Evolutionary conservation across 2,797 vertebrate genomes (phyloP).

Genomic region (Myotis pilosus): DNA sequence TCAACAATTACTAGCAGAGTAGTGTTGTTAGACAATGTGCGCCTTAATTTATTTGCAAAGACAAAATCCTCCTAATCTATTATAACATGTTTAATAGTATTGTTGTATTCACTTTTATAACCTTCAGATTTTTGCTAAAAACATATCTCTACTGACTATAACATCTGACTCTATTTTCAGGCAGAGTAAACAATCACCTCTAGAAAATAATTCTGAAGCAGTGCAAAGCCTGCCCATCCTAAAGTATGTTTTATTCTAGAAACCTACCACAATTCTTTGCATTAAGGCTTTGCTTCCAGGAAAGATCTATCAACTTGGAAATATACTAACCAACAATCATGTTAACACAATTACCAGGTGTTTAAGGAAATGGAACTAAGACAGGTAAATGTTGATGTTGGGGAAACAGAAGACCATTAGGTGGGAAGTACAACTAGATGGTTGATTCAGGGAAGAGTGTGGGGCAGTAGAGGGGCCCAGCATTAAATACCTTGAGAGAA

Average conservation of each 20-base stretch:
- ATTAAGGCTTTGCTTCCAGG: constrained; percentile 16
- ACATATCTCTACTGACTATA: not conserved
- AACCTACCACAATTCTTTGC: not conserved
- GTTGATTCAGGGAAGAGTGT: not conserved
- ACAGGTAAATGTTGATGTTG: not conserved
- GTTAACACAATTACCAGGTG: not conserved
- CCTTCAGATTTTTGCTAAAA: constrained; percentile 10
- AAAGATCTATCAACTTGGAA: not conserved
- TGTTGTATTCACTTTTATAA: not conserved
- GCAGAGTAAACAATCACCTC: not conserved
- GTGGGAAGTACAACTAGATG: not conserved
- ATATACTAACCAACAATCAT: not conserved
- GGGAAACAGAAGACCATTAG: not conserved
- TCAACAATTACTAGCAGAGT: not conserved
- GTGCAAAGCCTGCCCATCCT: not conserved
- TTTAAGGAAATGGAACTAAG: not conserved
- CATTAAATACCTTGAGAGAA: not conserved
- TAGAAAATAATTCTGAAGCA: not conserved
- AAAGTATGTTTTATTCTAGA: not conserved
- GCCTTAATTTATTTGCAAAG: constrained; percentile 29
- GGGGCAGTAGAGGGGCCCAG: not conserved
- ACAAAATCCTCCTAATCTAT: constrained; percentile 6
- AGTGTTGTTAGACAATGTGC: not conserved
- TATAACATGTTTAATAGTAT: not conserved
- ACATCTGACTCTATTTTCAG: not conserved